These are phyloP conservation scores for Urocyon cinereoargenteus DNA, from an alignment of 2,797 vertebrate species.

Conservation along the genomic window DNA sequence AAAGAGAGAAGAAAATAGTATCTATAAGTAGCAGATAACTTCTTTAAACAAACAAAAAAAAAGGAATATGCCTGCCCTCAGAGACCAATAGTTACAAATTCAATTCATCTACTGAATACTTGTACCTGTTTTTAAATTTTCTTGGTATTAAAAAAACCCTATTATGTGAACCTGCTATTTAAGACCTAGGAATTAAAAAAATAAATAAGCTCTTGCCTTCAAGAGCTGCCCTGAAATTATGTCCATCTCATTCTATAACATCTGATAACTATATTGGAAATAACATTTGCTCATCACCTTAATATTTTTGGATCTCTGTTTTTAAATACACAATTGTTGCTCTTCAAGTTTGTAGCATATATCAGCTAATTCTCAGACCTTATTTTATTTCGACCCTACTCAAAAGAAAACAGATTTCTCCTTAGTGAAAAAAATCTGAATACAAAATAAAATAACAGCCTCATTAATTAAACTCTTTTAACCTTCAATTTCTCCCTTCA, in stretches of 20 bases:
- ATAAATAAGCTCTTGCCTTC: neutral
- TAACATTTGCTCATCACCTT: neutral
- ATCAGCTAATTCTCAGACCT: neutral
- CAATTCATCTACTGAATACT: neutral
- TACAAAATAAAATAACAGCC: neutral
- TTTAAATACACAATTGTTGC: neutral
- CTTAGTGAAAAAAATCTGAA: neutral
- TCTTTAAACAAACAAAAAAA: neutral
- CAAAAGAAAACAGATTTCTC: neutral
- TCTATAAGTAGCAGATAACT: neutral
- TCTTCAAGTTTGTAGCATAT: neutral
- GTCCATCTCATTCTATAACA: neutral
- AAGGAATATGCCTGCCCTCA: neutral
- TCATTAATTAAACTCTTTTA: neutral
- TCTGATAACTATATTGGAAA: neutral
- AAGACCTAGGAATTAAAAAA: conserved; percentile 38
- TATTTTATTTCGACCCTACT: neutral
- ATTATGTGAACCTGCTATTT: neutral
- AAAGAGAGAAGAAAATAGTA: neutral
- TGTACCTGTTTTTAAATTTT: neutral
- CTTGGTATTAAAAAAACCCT: neutral
- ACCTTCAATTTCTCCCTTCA: neutral
- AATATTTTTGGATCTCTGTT: neutral
- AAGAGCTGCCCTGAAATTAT: neutral
- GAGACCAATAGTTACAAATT: neutral